A percentile compares a stretch with the other conserved stretches of the same genome.
Conservation (phyloP, 2,888 invertebrate genomes). For the Thereva unica region DNA sequence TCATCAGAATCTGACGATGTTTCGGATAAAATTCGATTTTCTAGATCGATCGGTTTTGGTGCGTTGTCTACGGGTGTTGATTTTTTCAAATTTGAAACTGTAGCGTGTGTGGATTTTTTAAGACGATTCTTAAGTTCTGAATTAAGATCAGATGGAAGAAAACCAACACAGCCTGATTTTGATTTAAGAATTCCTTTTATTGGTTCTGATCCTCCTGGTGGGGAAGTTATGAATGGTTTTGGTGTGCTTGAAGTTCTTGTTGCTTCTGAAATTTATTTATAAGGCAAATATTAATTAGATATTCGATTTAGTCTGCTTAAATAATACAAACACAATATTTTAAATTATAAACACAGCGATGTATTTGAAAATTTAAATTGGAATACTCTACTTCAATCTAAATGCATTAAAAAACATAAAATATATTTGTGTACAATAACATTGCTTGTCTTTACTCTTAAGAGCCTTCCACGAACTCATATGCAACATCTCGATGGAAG, state of each 20-base stretch:
- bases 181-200: slow-evolving; percentile 53
- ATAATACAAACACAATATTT: background rate
- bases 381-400: no score
- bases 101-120: slow-evolving; percentile 55
- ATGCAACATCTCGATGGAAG: no score
- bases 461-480: no score
- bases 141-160: slow-evolving; percentile 56
- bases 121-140: slow-evolving; percentile 57
- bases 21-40: slow-evolving; percentile 40
- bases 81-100: slow-evolving; percentile 55
- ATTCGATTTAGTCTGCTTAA: background rate
- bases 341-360: background rate
- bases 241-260: slow-evolving; percentile 34
- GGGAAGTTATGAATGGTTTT: slow-evolving; percentile 41
- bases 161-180: slow-evolving; percentile 50
- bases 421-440: no score
- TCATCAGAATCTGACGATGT: slow-evolving; percentile 41
- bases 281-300: slow-evolving; percentile 8
- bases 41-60: slow-evolving; percentile 35
- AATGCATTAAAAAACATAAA: no score
- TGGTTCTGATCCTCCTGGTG: slow-evolving; percentile 43
- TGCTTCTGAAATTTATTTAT: slow-evolving; percentile 34
- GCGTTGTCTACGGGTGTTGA: slow-evolving; percentile 52
- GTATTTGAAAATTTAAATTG: no score
- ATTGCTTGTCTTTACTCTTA: no score